phyloP scores from a whole-genome alignment of 2,113 vertebrate genomes.

The Hyperoodon ampullatus region DNA sequence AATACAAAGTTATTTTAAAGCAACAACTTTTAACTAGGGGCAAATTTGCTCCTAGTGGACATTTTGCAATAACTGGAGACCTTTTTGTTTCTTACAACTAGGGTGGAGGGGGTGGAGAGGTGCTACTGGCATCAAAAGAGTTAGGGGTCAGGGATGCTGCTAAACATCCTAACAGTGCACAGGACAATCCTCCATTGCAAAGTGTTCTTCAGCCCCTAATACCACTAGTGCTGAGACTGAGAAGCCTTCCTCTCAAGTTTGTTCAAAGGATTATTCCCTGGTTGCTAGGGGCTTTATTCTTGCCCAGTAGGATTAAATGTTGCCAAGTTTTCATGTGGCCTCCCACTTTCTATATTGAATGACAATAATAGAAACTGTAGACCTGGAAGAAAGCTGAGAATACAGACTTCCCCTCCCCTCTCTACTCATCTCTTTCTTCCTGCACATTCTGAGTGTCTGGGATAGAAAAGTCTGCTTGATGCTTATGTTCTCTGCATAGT shows the following conservation, averaged over 20 bases:
- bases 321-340: background rate
- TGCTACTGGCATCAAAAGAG: background rate
- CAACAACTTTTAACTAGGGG: background rate
- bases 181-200: fast-evolving
- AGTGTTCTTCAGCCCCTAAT: background rate
- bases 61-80: background rate
- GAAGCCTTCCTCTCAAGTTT: background rate
- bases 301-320: background rate
- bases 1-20: background rate
- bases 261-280: background rate
- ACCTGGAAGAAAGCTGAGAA: background rate
- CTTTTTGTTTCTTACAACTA: background rate
- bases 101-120: fast-evolving
- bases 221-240: fast-evolving
- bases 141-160: background rate
- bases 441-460: background rate
- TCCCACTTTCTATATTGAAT: background rate
- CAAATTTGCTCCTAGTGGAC: background rate
- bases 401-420: fast-evolving
- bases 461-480: background rate
- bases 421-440: fast-evolving
- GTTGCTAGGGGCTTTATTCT: background rate
- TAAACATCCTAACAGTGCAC: too few relatives aligned
- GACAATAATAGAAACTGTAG: background rate
- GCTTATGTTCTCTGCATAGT: too few relatives aligned